These are phyloP conservation scores for Lates calcarifer DNA, from an alignment of 2,113 vertebrate species.

Conservation along the genomic window DNA sequence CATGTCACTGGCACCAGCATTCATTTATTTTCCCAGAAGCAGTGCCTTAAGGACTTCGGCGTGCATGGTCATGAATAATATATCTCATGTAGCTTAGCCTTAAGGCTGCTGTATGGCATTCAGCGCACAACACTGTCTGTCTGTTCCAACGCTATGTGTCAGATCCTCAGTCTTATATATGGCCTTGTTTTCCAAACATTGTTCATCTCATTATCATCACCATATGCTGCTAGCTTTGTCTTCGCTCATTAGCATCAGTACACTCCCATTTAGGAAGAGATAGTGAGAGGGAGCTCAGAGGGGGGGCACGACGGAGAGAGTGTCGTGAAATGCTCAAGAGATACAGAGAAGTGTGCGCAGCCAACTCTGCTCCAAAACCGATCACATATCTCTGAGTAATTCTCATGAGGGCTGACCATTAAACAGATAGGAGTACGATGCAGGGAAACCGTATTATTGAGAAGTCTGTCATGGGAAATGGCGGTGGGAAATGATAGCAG, in stretches of 20 bases:
- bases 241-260: slow-evolving; percentile 67
- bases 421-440: slow-evolving; percentile 55
- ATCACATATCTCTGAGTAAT: slow-evolving; percentile 43
- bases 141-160: slow-evolving; percentile 53
- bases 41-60: slow-evolving; percentile 45
- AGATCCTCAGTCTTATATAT: slow-evolving; percentile 59
- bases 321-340: slow-evolving; percentile 43
- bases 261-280: slow-evolving; percentile 62
- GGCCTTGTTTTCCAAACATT: slow-evolving; percentile 75
- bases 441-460: slow-evolving; percentile 56
- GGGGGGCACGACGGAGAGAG: not conserved
- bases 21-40: slow-evolving; percentile 49
- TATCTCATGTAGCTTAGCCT: slow-evolving; percentile 58
- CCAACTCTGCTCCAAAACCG: slow-evolving; percentile 35
- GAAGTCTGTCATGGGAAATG: slow-evolving; percentile 69
- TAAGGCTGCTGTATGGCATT: slow-evolving; percentile 40
- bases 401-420: slow-evolving; percentile 64
- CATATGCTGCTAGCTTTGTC: slow-evolving; percentile 76
- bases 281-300: slow-evolving; percentile 12
- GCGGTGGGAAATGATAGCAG: slow-evolving; percentile 52
- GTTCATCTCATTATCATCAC: slow-evolving; percentile 76
- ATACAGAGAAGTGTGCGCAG: slow-evolving; percentile 38
- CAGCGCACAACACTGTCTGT: slow-evolving; percentile 21
- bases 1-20: slow-evolving; percentile 34
- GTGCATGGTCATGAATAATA: slow-evolving; percentile 62